Conservation (phyloP, 2,888 invertebrate genomes). For the Hoplodrina blanda region DNA sequence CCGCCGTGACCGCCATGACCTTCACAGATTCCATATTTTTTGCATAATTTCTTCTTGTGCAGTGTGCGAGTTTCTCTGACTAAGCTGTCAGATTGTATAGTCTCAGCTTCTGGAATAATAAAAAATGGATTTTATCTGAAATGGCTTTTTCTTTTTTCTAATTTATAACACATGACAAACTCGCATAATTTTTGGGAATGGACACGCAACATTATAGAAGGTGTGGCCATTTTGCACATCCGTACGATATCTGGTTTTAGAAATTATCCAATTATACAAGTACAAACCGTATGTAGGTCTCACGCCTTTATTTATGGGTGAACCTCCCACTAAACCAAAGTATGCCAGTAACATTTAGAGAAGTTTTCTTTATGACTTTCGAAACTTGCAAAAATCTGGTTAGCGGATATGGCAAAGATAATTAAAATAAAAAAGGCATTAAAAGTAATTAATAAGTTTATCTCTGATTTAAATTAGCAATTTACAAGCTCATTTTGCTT, state of each 20-base stretch:
- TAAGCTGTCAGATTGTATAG: conserved; percentile 55
- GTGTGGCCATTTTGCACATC: conserved; percentile 38
- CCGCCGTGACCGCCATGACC: conserved; percentile 66
- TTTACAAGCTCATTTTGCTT: neutral
- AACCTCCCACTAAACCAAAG: conserved; percentile 30
- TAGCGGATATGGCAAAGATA: neutral
- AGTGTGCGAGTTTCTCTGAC: conserved; percentile 73
- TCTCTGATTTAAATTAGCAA: conserved; percentile 6
- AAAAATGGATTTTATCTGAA: neutral
- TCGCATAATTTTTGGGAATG: neutral
- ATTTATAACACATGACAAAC: neutral
- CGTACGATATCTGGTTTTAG: conserved; percentile 30
- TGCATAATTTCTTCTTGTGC: conserved; percentile 74
- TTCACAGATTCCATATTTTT: conserved; percentile 78
- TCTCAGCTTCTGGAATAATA: conserved; percentile 65
- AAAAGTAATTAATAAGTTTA: conserved; percentile 2
- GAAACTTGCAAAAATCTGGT: conserved; percentile 8
- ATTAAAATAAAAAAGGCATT: conserved; percentile 6
- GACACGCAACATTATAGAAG: neutral
- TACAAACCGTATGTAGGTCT: conserved; percentile 34
- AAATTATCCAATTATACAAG: conserved; percentile 50
- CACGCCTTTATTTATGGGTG: conserved; percentile 52
- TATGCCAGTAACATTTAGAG: conserved; percentile 13
- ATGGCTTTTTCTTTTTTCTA: neutral
- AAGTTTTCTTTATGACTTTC: conserved; percentile 25